phyloP scores from a whole-genome alignment of 1,140 invertebrate genomes.

The Ladona fulva region DNA sequence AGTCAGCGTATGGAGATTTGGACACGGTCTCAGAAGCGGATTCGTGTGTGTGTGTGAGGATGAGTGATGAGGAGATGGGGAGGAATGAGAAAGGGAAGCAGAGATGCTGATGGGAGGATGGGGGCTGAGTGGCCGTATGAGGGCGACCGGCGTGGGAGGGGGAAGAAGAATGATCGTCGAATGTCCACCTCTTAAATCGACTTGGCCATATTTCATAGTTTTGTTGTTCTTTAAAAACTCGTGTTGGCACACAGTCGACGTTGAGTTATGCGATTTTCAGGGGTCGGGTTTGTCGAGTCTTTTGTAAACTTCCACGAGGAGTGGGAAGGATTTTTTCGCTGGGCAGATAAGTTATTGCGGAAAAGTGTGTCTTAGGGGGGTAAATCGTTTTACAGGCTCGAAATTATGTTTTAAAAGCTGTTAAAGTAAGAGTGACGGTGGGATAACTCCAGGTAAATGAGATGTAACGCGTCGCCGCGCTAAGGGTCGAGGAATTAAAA shows the following conservation, averaged over 20 bases:
- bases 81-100: not conserved
- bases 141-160: not conserved
- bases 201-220: not conserved
- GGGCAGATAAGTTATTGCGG: not conserved
- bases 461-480: conserved; percentile 1
- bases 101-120: not conserved
- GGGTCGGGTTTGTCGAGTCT: not conserved
- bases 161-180: not conserved
- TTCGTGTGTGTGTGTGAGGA: not conserved
- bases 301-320: not conserved
- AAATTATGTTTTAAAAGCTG: not conserved
- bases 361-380: not conserved
- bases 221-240: not conserved
- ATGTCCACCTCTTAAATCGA: conserved; percentile 9
- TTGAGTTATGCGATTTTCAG: conserved; percentile 6
- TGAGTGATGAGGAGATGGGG: not conserved
- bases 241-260: not conserved
- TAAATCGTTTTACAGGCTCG: not conserved
- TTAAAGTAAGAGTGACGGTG: not conserved
- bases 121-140: not conserved
- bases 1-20: not conserved
- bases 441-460: not conserved
- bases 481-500: conserved; percentile 5
- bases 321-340: not conserved
- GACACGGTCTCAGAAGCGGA: not conserved